Percentiles rank a stretch among this genome's conserved stretches.
Evolutionary conservation across 2,113 vertebrate genomes (phyloP).

Genomic region (Tachuris rubrigastra): DNA sequence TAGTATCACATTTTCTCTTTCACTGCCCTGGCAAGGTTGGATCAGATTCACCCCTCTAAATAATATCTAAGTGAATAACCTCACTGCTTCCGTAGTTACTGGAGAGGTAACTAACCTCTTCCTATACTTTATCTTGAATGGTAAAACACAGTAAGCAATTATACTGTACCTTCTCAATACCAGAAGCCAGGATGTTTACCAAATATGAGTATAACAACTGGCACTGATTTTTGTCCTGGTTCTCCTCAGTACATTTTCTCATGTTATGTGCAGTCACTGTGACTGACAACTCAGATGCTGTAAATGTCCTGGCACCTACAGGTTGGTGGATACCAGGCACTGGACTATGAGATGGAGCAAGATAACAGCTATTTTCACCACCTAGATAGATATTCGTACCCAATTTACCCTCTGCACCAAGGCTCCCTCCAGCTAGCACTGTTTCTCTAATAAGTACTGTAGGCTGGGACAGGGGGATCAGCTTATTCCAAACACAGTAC

Average conservation of each 20-base stretch:
- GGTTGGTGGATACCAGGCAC: neutral
- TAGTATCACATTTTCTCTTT: neutral
- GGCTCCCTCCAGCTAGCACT: neutral
- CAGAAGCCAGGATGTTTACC: neutral
- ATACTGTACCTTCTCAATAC: neutral
- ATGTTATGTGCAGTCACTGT: neutral
- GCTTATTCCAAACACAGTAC: neutral
- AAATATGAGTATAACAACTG: rapidly evolving
- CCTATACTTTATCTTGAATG: neutral
- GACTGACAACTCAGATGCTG: neutral
- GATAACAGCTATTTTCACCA: neutral
- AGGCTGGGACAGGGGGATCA: neutral
- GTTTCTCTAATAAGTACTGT: neutral
- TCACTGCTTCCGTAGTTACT: neutral
- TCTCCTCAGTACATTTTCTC: neutral
- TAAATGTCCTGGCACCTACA: neutral
- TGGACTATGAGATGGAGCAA: neutral
- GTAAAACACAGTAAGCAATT: neutral
- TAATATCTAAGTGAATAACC: neutral
- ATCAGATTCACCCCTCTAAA: neutral
- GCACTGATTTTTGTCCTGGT: neutral
- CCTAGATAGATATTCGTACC: neutral
- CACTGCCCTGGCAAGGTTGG: neutral
- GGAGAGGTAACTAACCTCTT: neutral
- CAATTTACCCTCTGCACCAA: rapidly evolving